A percentile compares a stretch with the other conserved stretches of the same genome.
phyloP scores from a whole-genome alignment of 2,888 invertebrate genomes.

The Penaeus monodon region DNA sequence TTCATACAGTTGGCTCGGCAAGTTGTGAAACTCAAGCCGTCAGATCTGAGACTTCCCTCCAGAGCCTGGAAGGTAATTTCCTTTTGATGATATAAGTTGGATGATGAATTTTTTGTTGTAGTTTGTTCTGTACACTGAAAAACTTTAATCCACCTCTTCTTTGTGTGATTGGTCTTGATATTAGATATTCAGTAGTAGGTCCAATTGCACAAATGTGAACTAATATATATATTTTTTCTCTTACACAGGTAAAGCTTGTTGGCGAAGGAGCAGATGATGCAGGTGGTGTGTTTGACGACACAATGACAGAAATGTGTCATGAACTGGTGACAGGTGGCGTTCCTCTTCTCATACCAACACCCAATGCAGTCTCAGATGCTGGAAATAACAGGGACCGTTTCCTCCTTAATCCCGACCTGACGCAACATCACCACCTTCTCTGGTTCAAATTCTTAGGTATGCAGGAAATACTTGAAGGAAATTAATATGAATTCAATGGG shows the following conservation, averaged over 20 bases:
- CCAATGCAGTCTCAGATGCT: conserved; percentile 76
- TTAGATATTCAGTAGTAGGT: no score
- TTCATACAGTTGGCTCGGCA: conserved; percentile 77
- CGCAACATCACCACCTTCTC: conserved; percentile 73
- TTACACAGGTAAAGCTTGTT: conserved; percentile 74
- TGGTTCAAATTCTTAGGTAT: conserved; percentile 77
- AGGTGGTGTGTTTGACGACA: conserved; percentile 80
- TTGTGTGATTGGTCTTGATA: background rate
- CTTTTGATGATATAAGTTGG: background rate
- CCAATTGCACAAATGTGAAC: no score
- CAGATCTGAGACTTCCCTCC: conserved; percentile 76
- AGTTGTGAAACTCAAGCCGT: conserved; percentile 75
- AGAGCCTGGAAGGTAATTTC: conserved; percentile 76
- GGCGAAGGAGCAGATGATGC: conserved; percentile 80
- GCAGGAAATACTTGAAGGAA: background rate
- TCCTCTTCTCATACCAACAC: conserved; percentile 76
- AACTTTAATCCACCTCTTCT: no score
- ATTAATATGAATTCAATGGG: background rate
- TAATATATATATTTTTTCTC: conserved; percentile 7
- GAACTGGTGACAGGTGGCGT: conserved; percentile 76
- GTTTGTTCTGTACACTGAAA: no score
- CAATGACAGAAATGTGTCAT: conserved; percentile 79
- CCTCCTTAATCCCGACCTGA: conserved; percentile 75
- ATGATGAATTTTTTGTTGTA: no score
- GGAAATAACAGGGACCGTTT: conserved; percentile 77